phyloP scores from a whole-genome alignment of 2,797 vertebrate species.

The Nannoperca australis region DNA sequence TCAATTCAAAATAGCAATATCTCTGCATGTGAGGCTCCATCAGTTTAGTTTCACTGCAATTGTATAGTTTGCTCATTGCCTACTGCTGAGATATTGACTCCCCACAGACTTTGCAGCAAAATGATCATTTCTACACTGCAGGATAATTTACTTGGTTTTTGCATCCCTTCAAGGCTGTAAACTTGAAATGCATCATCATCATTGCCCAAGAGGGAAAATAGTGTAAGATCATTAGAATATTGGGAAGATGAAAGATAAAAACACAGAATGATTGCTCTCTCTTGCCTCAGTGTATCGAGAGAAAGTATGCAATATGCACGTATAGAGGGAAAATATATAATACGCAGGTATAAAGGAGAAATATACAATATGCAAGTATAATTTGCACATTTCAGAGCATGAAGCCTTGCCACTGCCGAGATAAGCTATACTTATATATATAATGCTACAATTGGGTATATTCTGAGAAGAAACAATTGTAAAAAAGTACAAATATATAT shows the following conservation, averaged over 20 bases:
- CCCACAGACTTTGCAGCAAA: conserved; percentile 49
- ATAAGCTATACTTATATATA: conserved; percentile 26
- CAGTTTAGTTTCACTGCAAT: conserved; percentile 49
- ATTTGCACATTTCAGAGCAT: conserved; percentile 56
- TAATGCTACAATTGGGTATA: conserved; percentile 19
- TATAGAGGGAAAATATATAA: conserved; percentile 51
- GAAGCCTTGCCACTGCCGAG: conserved; percentile 50
- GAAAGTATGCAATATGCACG: conserved; percentile 43
- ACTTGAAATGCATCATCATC: conserved; percentile 63
- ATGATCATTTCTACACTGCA: conserved; percentile 53
- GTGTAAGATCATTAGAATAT: conserved; percentile 65
- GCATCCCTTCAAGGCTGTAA: conserved; percentile 56
- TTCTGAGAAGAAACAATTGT: conserved; percentile 5
- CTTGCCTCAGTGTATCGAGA: conserved; percentile 33
- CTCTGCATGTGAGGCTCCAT: conserved; percentile 42
- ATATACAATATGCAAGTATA: conserved; percentile 56
- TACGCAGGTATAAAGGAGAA: conserved; percentile 46
- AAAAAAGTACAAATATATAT: conserved; percentile 41
- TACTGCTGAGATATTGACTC: conserved; percentile 66
- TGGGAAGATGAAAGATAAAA: conserved; percentile 67
- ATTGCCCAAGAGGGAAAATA: conserved; percentile 47
- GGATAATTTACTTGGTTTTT: conserved; percentile 59
- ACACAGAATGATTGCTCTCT: conserved; percentile 53
- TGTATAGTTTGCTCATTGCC: conserved; percentile 58
- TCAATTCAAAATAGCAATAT: conserved; percentile 61